A percentile compares a stretch with the other conserved stretches of the same genome.
phyloP scores from a whole-genome alignment of 2,888 invertebrate genomes.

The Netelia melanura region DNA sequence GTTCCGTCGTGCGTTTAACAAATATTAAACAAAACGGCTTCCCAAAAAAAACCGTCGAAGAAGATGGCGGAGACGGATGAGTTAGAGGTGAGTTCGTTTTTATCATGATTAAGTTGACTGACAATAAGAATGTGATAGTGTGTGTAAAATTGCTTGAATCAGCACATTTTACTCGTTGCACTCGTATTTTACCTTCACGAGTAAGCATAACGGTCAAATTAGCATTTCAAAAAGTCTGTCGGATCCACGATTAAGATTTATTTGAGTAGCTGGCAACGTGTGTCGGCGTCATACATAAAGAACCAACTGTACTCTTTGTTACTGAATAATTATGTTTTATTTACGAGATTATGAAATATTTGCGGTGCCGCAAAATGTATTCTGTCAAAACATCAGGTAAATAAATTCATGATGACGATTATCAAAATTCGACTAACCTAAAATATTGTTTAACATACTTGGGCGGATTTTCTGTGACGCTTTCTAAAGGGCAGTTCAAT shows the following conservation, averaged over 20 bases:
- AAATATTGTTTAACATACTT: slow-evolving; percentile 5
- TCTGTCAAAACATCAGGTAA: background rate
- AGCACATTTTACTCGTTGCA: background rate
- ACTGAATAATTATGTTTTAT: background rate
- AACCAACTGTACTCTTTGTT: background rate
- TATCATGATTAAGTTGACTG: slow-evolving; percentile 11
- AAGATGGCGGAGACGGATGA: slow-evolving; percentile 84
- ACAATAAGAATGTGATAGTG: slow-evolving; percentile 4
- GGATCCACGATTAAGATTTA: background rate
- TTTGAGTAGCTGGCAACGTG: background rate
- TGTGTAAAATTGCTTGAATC: background rate
- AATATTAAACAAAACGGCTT: slow-evolving; percentile 78
- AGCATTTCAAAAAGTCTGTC: slow-evolving; percentile 3
- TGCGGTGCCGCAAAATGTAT: background rate
- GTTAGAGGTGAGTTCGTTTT: slow-evolving; percentile 81
- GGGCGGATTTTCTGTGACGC: background rate
- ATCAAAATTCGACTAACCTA: slow-evolving; percentile 2
- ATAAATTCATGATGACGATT: background rate
- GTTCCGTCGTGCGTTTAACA: slow-evolving; percentile 45
- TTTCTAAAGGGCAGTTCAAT: background rate
- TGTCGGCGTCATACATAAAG: background rate
- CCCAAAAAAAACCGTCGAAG: slow-evolving; percentile 80
- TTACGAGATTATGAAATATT: background rate
- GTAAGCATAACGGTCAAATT: background rate
- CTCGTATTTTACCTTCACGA: background rate